Evolutionary conservation across 2,888 invertebrate genomes (phyloP).

Genomic region (Caenorhabditis virilis): DNA sequence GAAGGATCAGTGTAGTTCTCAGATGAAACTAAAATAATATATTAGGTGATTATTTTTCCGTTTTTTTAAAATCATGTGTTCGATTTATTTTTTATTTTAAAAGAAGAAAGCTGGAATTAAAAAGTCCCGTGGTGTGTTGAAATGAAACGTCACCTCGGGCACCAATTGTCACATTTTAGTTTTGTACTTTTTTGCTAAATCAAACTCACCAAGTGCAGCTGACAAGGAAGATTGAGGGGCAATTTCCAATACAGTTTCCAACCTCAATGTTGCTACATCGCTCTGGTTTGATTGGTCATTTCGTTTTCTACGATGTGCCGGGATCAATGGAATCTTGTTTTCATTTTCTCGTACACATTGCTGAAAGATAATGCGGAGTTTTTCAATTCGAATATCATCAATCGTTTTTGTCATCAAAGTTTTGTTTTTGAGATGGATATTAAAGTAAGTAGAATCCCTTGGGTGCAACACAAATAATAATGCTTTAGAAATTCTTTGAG

Average conservation of each 20-base stretch:
- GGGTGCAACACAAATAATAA: no score
- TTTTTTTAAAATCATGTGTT: slow-evolving; percentile 36
- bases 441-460: no score
- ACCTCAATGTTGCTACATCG: slow-evolving; percentile 37
- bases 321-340: slow-evolving; percentile 46
- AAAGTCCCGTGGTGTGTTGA: no score
- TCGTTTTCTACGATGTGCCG: slow-evolving; percentile 36
- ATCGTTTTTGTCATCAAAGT: background rate
- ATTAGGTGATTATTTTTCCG: no score
- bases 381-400: background rate
- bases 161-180: no score
- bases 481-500: no score
- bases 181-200: slow-evolving; percentile 69
- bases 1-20: slow-evolving; percentile 27
- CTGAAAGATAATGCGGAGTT: slow-evolving; percentile 16
- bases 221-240: slow-evolving; percentile 47
- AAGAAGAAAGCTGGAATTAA: background rate
- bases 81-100: slow-evolving; percentile 1
- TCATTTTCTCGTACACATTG: slow-evolving; percentile 40
- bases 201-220: slow-evolving; percentile 49
- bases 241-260: slow-evolving; percentile 53
- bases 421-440: no score
- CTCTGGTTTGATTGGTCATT: background rate
- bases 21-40: slow-evolving; percentile 31
- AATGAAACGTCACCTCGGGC: no score